Conservation (phyloP, 2,888 invertebrate species). For the Thyatira batis region DNA sequence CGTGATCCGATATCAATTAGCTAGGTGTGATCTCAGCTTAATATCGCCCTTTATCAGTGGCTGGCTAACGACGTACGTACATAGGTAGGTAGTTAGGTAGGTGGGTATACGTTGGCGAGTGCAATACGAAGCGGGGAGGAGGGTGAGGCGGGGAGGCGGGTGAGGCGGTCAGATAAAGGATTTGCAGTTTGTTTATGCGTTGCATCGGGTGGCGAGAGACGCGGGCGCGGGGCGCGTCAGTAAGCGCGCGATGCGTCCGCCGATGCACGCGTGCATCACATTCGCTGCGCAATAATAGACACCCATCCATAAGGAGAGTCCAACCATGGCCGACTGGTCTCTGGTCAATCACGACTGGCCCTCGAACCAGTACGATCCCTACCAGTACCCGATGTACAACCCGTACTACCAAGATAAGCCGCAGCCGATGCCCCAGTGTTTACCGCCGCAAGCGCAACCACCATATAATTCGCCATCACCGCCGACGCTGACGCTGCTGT, state of each 20-base stretch:
- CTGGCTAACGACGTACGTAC: conserved; percentile 43
- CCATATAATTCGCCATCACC: conserved; percentile 22
- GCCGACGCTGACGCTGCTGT: conserved; percentile 23
- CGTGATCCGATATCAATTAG: conserved; percentile 14
- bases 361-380: conserved; percentile 36
- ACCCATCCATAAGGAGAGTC: conserved; percentile 19
- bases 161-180: conserved; percentile 63
- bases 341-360: conserved; percentile 44
- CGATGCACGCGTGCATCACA: conserved; percentile 57
- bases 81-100: background rate
- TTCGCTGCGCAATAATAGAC: conserved; percentile 46
- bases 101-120: background rate
- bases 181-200: conserved; percentile 73
- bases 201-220: conserved; percentile 48
- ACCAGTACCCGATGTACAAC: conserved; percentile 35
- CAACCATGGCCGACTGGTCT: conserved; percentile 58
- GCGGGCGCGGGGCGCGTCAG: conserved; percentile 51
- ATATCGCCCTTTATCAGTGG: conserved; percentile 54
- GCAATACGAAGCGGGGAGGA: conserved; percentile 1
- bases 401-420: conserved; percentile 32
- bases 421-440: conserved; percentile 19
- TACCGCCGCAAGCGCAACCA: conserved; percentile 13
- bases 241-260: conserved; percentile 62
- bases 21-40: conserved; percentile 33
- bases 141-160: conserved; percentile 6